These are phyloP conservation scores for Xiphias gladius DNA, from an alignment of 2,113 vertebrate species.

Conservation along the genomic window DNA sequence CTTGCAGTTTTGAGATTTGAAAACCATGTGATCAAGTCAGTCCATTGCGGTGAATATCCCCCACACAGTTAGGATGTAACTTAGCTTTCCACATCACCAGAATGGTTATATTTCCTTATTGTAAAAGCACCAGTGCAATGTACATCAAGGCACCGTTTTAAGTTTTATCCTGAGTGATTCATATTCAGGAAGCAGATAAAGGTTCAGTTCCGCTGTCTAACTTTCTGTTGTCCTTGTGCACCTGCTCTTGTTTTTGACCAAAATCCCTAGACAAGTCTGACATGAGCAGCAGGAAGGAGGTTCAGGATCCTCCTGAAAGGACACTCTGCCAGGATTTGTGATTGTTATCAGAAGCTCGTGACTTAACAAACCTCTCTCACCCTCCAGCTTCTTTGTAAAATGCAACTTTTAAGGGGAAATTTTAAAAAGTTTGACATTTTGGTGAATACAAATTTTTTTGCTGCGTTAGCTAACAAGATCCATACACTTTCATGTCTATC, in stretches of 20 bases:
- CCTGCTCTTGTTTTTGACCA: constrained; percentile 8
- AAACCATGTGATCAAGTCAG: constrained; percentile 61
- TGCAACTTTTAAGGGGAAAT: neutral
- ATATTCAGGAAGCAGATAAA: constrained; percentile 22
- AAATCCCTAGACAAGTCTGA: constrained; percentile 41
- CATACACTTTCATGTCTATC: neutral
- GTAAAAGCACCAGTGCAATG: neutral
- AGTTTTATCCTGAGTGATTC: neutral
- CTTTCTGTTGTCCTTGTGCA: constrained; percentile 30
- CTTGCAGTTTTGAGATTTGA: constrained; percentile 71
- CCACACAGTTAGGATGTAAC: constrained; percentile 26
- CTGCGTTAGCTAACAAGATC: neutral
- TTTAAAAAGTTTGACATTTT: neutral
- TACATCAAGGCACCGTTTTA: neutral
- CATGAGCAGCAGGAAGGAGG: constrained; percentile 35
- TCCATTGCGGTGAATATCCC: constrained; percentile 35
- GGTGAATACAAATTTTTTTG: neutral
- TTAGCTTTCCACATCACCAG: constrained; percentile 15
- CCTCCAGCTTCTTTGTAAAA: neutral
- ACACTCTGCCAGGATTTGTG: constrained; percentile 15
- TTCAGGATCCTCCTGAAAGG: constrained; percentile 19
- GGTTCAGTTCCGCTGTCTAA: constrained; percentile 14
- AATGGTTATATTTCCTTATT: neutral
- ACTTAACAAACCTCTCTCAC: neutral
- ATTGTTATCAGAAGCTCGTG: neutral